A percentile compares a stretch with the other conserved stretches of the same genome.
Evolutionary conservation across 2,113 vertebrate genomes (phyloP).

Genomic region (Pomatorhinus ruficollis): DNA sequence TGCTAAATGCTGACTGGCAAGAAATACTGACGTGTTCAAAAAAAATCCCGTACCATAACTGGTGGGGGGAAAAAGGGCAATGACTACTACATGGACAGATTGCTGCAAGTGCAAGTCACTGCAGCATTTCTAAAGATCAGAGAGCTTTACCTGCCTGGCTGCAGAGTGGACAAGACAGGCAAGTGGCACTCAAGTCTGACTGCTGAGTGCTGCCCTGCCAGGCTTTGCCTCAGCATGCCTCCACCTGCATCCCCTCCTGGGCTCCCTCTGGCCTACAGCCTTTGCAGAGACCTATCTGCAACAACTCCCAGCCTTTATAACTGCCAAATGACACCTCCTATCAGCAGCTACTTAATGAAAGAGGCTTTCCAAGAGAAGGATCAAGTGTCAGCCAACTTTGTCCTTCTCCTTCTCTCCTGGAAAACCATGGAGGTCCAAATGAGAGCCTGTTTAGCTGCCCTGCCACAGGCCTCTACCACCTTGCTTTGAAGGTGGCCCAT

Average conservation of each 20-base stretch:
- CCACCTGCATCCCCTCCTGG: neutral
- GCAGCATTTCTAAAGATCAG: neutral
- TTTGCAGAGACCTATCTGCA: conserved; percentile 61
- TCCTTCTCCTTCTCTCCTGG: neutral
- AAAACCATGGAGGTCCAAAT: neutral
- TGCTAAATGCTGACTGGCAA: neutral
- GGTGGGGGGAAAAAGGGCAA: accelerated
- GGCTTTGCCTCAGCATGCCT: neutral
- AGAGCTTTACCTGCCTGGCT: conserved; percentile 23
- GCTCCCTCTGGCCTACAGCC: conserved; percentile 32
- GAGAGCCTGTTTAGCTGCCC: neutral
- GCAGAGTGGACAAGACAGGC: conserved; percentile 36
- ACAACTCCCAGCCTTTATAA: conserved; percentile 19
- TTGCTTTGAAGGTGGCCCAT: accelerated
- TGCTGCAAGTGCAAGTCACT: neutral
- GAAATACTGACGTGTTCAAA: neutral
- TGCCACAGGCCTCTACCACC: neutral
- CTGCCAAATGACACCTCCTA: conserved; percentile 66
- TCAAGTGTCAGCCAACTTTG: conserved; percentile 33
- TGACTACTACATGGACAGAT: neutral
- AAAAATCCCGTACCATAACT: neutral
- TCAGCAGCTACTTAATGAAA: conserved; percentile 71
- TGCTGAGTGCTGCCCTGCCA: neutral
- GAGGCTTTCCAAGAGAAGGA: conserved; percentile 39
- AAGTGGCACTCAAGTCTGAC: neutral